These are phyloP conservation scores for Macrotrachela quadricornifera DNA, from an alignment of 1,140 invertebrate species.

Conservation along the genomic window DNA sequence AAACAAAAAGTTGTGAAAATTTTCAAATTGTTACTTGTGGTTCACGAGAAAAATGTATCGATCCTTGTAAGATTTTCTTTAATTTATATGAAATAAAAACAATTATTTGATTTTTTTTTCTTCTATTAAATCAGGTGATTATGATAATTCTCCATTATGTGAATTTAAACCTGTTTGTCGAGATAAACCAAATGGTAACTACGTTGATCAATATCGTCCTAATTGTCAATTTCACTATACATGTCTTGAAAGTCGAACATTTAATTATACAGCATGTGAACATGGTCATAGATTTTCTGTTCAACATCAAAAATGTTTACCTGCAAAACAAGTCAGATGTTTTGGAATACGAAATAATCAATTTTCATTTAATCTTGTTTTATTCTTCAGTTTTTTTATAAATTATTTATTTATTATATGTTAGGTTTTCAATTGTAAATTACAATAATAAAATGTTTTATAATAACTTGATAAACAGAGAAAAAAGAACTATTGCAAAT, in stretches of 20 bases:
- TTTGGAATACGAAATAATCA: too few species aligned
- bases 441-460: too few species aligned
- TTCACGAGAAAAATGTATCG: constrained; percentile 1
- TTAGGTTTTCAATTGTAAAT: too few species aligned
- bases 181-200: constrained; percentile 5
- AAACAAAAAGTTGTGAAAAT: constrained; percentile 5
- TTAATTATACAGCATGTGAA: constrained; percentile 4
- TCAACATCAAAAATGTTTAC: background rate
- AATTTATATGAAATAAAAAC: background rate
- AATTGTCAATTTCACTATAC: constrained; percentile 6
- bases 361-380: too few species aligned
- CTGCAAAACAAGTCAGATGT: constrained; percentile 3
- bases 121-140: background rate
- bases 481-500: too few species aligned
- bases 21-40: constrained; percentile 7
- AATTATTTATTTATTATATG: too few species aligned
- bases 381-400: too few species aligned
- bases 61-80: background rate
- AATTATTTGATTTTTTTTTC: background rate
- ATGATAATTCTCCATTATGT: constrained; percentile 1
- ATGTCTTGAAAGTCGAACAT: constrained; percentile 4
- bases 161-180: constrained; percentile 5
- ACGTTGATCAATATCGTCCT: constrained; percentile 4
- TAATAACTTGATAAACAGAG: too few species aligned
- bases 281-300: constrained; percentile 4